Conservation (phyloP, 2,113 vertebrate species). For the Protobothrops flavoviridis region DNA sequence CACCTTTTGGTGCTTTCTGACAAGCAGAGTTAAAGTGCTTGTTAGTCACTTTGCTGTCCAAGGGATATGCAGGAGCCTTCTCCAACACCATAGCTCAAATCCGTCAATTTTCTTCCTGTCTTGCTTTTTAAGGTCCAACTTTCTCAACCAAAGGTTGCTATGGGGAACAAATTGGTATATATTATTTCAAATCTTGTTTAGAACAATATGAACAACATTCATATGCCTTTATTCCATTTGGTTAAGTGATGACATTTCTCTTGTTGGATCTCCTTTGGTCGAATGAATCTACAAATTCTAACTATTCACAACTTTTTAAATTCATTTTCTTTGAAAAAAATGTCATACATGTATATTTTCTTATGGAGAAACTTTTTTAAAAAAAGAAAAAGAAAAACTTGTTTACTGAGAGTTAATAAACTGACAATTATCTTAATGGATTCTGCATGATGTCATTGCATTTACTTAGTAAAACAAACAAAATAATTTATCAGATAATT, state of each 20-base stretch:
- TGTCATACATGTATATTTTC: not conserved
- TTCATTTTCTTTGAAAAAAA: not conserved
- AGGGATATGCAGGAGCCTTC: not conserved
- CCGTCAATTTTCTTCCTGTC: not conserved
- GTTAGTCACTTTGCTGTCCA: not conserved
- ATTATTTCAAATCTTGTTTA: not conserved
- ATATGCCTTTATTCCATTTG: not conserved
- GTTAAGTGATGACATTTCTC: not conserved
- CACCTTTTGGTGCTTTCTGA: not conserved
- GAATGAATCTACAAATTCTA: not conserved
- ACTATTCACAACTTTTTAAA: not conserved
- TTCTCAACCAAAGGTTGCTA: not conserved
- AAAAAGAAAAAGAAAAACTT: not conserved
- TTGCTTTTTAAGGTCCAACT: not conserved
- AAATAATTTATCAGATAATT: not conserved
- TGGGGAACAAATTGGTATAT: not conserved
- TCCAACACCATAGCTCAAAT: not conserved
- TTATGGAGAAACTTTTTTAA: not conserved
- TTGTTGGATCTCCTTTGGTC: not conserved
- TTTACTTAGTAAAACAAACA: not conserved
- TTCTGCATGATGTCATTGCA: not conserved
- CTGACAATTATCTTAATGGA: not conserved
- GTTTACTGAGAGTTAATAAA: not conserved
- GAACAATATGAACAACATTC: not conserved
- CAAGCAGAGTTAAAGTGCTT: not conserved